A percentile compares a stretch with the other conserved stretches of the same genome.
Conservation (phyloP, 1,140 invertebrate species). For the Paracyclopina nana region DNA sequence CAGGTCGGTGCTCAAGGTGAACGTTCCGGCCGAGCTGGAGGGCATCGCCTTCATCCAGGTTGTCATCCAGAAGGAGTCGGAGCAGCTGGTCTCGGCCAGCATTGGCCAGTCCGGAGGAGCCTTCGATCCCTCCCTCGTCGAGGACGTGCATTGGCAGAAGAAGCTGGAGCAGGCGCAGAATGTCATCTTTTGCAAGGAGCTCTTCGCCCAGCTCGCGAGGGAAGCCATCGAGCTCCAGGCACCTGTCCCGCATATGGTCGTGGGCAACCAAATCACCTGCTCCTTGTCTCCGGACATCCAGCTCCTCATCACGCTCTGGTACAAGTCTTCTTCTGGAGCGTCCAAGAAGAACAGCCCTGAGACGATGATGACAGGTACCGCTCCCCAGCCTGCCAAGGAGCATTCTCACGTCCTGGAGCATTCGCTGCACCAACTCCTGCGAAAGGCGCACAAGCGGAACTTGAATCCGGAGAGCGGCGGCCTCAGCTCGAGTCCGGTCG, state of each 20-base stretch:
- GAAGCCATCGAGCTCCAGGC: conserved; percentile 82
- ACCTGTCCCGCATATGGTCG: conserved; percentile 83
- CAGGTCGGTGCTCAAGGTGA: conserved; percentile 67
- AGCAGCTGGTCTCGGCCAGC: conserved; percentile 21
- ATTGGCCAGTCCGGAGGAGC: conserved; percentile 29
- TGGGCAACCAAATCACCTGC: conserved; percentile 89
- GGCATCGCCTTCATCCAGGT: conserved; percentile 90
- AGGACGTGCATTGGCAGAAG: conserved; percentile 80
- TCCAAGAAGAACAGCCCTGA: not conserved
- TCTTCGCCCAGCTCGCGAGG: conserved; percentile 78
- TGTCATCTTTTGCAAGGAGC: conserved; percentile 88
- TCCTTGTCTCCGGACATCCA: conserved; percentile 84
- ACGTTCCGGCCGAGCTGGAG: conserved; percentile 76
- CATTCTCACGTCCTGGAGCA: conserved; percentile 91
- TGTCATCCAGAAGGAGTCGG: conserved; percentile 63
- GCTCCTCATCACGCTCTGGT: conserved; percentile 37
- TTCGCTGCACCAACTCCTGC: conserved; percentile 73
- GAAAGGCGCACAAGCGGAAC: conserved; percentile 77
- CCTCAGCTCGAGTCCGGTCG: conserved; percentile 72
- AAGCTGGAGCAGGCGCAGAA: conserved; percentile 89
- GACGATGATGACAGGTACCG: not conserved
- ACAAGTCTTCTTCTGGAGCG: conserved; percentile 26
- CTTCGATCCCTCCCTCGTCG: conserved; percentile 33
- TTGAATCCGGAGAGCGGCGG: conserved; percentile 83
- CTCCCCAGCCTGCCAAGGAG: conserved; percentile 35